Conservation (phyloP, 2,888 invertebrate species). For the Hypercompe scribonia region DNA sequence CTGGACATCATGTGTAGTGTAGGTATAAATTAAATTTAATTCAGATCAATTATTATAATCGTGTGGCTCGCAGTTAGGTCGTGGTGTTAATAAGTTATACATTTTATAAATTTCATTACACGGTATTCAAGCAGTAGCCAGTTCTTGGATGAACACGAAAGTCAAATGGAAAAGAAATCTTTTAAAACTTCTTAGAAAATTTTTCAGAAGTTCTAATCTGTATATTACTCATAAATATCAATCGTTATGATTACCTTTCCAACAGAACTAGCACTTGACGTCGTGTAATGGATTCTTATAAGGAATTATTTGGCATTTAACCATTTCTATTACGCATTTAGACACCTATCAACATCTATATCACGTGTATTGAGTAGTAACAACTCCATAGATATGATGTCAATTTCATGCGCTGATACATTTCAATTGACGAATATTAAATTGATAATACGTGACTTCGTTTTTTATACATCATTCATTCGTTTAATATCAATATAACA, state of each 20-base stretch:
- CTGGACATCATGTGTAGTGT: neutral
- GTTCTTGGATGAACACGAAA: neutral
- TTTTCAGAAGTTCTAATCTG: neutral
- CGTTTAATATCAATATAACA: neutral
- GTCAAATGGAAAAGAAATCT: neutral
- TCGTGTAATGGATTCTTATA: conserved; percentile 28
- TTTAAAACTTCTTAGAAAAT: neutral
- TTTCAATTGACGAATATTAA: conserved; percentile 56
- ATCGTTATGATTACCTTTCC: neutral
- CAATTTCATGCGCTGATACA: conserved; percentile 49
- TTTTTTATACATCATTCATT: neutral
- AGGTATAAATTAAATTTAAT: conserved; percentile 1
- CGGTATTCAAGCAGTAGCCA: neutral
- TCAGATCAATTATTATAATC: no score
- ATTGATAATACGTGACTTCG: conserved; percentile 1
- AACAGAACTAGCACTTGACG: neutral
- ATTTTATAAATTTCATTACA: neutral
- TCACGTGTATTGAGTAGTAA: conserved; percentile 29
- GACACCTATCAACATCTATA: conserved; percentile 40
- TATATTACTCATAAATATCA: neutral
- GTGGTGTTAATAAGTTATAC: neutral
- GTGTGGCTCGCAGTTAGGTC: neutral
- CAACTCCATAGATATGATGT: conserved; percentile 25
- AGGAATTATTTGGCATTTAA: conserved; percentile 34
- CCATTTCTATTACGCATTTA: conserved; percentile 32